Base-by-base conservation (phyloP, 2,888 invertebrate species). In the Cremastobaeus sp. region DNA sequence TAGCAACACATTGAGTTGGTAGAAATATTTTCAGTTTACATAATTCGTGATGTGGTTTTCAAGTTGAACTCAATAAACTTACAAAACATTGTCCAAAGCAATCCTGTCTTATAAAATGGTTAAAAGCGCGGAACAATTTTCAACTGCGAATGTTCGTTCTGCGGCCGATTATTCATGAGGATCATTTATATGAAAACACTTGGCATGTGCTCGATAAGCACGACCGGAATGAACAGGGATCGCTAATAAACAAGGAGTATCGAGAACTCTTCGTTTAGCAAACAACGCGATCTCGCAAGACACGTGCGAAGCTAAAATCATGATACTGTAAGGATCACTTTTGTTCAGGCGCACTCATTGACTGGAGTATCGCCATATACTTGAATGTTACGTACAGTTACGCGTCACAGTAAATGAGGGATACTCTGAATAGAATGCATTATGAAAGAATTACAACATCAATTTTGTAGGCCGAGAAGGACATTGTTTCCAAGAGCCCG, bases 301-400 rank as follows among this genome's bases (percentile, higher is more conserved):
- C 87, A 87, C 87, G 87, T 87, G 87, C 85, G 76, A 82, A 79
- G 80, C 83, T 85, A 84, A 86, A 85, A 86, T 86, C 86, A 86
- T 85, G 85, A 87, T 86, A 85, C 83, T 78, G 81, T 82, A 82
- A 79, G 79, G 79, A 78, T 77, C 72, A 77, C 81, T 82, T 82
- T 85, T 84, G 84, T 84, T 81, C 73, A 65, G 65, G 18, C 47
- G 32, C 25, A 25, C 60, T 72, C 80, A 64, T 74, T 62, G 66
- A 59, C 74, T 74, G 50, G 64, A 82, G 80, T 76, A 78, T 78
- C 79, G 64, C 73, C 77, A 69, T n/a, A 9, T 68, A 75, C 64
- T 79, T 75, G 74, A 79, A 79, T 78, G 20, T 8, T 43, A 50
- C 64, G 54, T 28, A 60, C 48, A 55, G 68, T 72, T 57, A 62